Percentiles rank a stretch among this genome's conserved stretches.
These are phyloP conservation scores for Dasypus novemcinctus DNA, from an alignment of 2,113 vertebrate genomes.

Conservation along the genomic window DNA sequence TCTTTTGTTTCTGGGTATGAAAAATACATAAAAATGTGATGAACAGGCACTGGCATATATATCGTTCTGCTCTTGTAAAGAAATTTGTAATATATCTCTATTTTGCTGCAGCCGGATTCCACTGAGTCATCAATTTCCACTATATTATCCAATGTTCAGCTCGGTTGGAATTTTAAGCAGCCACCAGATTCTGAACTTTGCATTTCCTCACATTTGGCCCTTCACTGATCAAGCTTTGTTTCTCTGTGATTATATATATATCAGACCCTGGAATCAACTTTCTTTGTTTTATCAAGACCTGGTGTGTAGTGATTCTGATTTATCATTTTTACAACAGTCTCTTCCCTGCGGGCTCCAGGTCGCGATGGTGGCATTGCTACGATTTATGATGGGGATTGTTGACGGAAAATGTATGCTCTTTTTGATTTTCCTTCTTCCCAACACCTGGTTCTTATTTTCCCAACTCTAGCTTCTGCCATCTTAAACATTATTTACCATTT, in stretches of 20 bases:
- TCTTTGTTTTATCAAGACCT: conserved; percentile 85
- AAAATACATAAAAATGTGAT: conserved; percentile 68
- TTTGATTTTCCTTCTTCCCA: conserved; percentile 81
- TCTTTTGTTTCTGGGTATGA: conserved; percentile 63
- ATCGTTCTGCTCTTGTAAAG: conserved; percentile 39
- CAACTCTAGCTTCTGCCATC: conserved; percentile 66
- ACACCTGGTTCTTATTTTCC: conserved; percentile 81
- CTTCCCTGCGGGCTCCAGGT: conserved; percentile 84
- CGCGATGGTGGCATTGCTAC: conserved; percentile 79
- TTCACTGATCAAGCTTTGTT: conserved; percentile 70
- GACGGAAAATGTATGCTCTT: conserved; percentile 77
- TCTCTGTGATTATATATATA: conserved; percentile 74
- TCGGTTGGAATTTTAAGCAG: conserved; percentile 70
- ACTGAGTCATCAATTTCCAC: conserved; percentile 64
- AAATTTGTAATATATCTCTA: conserved; percentile 60
- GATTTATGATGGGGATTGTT: conserved; percentile 80
- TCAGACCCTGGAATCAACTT: conserved; percentile 82
- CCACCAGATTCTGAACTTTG: conserved; percentile 63
- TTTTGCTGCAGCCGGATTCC: conserved; percentile 26
- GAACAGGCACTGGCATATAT: conserved; percentile 59
- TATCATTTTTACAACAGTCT: conserved; percentile 87
- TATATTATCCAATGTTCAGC: conserved; percentile 19
- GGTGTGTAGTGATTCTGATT: conserved; percentile 81
- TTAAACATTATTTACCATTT: conserved; percentile 68
- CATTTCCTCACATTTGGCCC: conserved; percentile 57